Conservation (phyloP, 2,888 invertebrate species). For the Heliconius hortense region DNA sequence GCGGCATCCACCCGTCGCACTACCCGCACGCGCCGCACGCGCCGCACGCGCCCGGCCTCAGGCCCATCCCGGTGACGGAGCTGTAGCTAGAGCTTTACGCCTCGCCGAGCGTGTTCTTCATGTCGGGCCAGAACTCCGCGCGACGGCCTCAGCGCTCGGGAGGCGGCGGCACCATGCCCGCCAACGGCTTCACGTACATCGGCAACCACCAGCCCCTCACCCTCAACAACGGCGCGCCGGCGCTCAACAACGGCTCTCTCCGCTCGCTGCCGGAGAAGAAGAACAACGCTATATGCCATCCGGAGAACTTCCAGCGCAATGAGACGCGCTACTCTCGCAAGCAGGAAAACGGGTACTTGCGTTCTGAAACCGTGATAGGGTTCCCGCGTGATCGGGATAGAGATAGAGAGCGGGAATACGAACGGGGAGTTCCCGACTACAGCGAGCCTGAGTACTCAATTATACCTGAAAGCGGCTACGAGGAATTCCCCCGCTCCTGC, state of each 20-base stretch:
- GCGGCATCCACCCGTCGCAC: constrained; percentile 83
- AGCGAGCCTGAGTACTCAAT: constrained; percentile 79
- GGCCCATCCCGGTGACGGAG: constrained; percentile 93
- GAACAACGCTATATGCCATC: constrained; percentile 72
- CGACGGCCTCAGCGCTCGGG: constrained; percentile 78
- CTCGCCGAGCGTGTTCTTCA: constrained; percentile 91
- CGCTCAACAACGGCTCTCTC: constrained; percentile 78
- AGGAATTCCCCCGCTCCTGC: constrained; percentile 72
- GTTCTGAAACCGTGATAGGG: constrained; percentile 73
- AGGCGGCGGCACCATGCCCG: constrained; percentile 84
- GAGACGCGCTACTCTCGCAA: constrained; percentile 77
- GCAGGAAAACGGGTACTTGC: constrained; percentile 78
- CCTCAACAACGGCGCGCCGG: constrained; percentile 79
- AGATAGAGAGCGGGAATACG: constrained; percentile 59
- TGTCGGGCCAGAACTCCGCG: constrained; percentile 83
- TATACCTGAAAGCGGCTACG: constrained; percentile 72
- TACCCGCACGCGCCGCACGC: constrained; percentile 65
- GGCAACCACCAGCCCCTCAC: constrained; percentile 79
- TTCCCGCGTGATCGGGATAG: constrained; percentile 59
- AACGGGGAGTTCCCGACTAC: constrained; percentile 65
- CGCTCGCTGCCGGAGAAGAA: constrained; percentile 77
- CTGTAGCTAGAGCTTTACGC: constrained; percentile 98
- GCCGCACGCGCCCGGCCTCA: constrained; percentile 72
- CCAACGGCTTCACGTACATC: constrained; percentile 89
- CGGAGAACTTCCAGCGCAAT: constrained; percentile 78